A percentile compares a stretch with the other conserved stretches of the same genome.
phyloP scores from a whole-genome alignment of 2,888 invertebrate genomes.

The Monochamus alternatus region DNA sequence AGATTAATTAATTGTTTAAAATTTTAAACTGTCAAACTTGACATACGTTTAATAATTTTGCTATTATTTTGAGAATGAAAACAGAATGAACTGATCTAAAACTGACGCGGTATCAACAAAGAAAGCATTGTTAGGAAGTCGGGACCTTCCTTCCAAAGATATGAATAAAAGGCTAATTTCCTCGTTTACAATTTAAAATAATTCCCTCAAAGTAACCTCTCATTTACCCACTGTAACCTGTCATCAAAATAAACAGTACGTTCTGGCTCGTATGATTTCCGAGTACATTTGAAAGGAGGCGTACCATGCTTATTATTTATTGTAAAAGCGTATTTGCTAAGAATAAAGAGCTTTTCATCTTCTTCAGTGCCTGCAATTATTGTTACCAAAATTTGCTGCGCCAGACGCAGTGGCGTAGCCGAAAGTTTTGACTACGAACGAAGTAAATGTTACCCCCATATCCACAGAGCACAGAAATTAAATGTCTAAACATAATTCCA shows the following conservation, averaged over 20 bases:
- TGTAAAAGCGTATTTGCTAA: not conserved
- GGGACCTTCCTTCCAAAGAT: not conserved
- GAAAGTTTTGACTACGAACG: too few species aligned
- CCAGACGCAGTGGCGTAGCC: not conserved
- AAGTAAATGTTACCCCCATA: too few species aligned
- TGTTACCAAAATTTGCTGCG: not conserved
- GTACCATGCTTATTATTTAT: not conserved
- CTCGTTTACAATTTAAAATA: not conserved
- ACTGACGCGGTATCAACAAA: too few species aligned
- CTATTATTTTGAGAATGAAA: too few species aligned
- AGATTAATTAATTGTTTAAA: too few species aligned
- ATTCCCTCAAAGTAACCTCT: not conserved
- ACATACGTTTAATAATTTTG: too few species aligned
- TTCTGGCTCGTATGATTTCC: too few species aligned
- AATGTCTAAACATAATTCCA: too few species aligned
- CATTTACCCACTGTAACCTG: not conserved
- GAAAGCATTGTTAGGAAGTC: too few species aligned
- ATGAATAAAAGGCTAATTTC: not conserved
- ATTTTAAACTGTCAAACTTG: too few species aligned
- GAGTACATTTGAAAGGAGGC: not conserved
- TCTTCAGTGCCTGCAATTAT: not conserved
- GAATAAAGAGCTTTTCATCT: not conserved
- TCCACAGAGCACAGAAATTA: too few species aligned
- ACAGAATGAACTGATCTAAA: too few species aligned
- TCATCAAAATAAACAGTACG: not conserved